Base-by-base conservation (phyloP, 2,888 invertebrate genomes). In the Autographa pulchrina region DNA sequence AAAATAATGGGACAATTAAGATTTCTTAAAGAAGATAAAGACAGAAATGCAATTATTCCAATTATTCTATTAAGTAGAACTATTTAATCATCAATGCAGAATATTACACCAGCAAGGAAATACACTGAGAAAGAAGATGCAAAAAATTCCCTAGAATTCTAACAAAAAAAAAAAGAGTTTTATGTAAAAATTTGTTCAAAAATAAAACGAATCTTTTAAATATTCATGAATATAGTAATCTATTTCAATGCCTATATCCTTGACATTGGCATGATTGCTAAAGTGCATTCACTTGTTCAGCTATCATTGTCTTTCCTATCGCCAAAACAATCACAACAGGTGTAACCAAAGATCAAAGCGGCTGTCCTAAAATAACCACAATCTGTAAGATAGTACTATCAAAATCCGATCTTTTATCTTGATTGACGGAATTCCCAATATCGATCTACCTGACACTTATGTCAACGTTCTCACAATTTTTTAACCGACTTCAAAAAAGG, bases 391-490 rank as follows among this genome's bases (percentile, higher is more conserved):
- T 52, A 38, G 5, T 7, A 38, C 13, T 18, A 31, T 20, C 25
- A 14, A 31, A 56, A 56, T 56, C 13, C 3, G 11, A 25, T 11
- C 63, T 54, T 14, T n/a, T 52, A 65, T 61, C 38, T 48, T 63
- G 13, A 74, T 56, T 11, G 62, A 63, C 75, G 70, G 32, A 35
- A 31, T 79, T 25, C 35, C 16, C 70, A 38, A 54, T 1, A 5
- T n/a, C 48, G 11, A 13, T 16, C 18, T 18, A 25, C 2, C 20
- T 18, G 79, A 65, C 75, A 65, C 20, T 66, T 31, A 69, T n/a
- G 43, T 11, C 60, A 43, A 52, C 18, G 60, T 70, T 70, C 67
- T 20, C 75, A 77, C 75, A 67, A 75, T 41, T 9, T 59, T 38
- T 38, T 38, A 5, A 38, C 11, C 38, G 25, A 25, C 25, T 25